Evolutionary conservation across 64 coral and sea anemone species (phyloP), one percentile per base, ranked within the genome.

Genomic region (Stichodactyla helianthus): DNA sequence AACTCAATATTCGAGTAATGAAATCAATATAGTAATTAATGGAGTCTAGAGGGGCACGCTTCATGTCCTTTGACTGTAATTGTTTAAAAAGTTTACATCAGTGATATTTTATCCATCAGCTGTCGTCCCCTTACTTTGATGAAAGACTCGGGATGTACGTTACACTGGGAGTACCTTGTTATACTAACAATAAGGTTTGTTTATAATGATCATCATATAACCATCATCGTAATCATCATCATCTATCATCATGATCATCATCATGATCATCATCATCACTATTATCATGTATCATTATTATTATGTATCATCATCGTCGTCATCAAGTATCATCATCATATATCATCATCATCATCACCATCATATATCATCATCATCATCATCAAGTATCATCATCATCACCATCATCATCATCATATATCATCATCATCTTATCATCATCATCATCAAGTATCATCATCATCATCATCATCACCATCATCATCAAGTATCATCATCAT

Each of bases 81-180:
- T 44, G 4, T 44, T 44, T 44, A 44, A 44, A 44, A 1, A 44
- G 6, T 68, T 68, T 7, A 22, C 19, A 7, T 20, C 6, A 0
- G 8, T 7, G 63, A 0, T 22, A 22, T 68, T 74, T 74, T 27
- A n/a, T 74, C 6, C 23, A 5, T 0, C 77, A 95, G 93, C 77
- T 95, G 14, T 92, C 93, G 19, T 89, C 90, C 71, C 93, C 90
- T 12, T 86, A 89, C 25, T 89, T 91, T 57, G 91, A 91, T 51
- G 90, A 92, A 52, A 79, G 90, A 64, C 82, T 95, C 56, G 93
- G 93, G 22, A 95, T 95, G 93, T 89, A 89, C 18, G 93, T 95
- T 17, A 92, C 51, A 60, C 74, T 95, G 15, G 93, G 93, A 50
- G 84, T 88, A 13, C 93, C 93, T 1, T 95, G 93, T n/a, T 95